Percentiles rank a stretch among this genome's conserved stretches.
Conservation (phyloP, 2,888 invertebrate species). For the Zaprionus lineosus region DNA sequence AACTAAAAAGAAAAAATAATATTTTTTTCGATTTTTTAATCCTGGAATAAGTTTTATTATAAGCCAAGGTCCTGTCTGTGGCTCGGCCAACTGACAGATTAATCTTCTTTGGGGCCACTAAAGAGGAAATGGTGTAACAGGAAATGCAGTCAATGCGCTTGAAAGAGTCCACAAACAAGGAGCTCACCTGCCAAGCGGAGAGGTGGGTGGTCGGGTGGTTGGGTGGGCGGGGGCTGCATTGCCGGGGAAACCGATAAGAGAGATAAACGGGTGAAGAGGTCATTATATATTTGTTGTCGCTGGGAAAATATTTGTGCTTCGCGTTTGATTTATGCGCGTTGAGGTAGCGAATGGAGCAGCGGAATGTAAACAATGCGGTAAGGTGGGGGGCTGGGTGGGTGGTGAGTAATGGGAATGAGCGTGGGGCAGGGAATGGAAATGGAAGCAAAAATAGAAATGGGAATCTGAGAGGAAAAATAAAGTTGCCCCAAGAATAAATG, state of each 20-base stretch:
- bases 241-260: not conserved
- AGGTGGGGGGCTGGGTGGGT: not conserved
- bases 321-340: constrained; percentile 74
- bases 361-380: constrained; percentile 60
- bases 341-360: constrained; percentile 48
- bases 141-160: constrained; percentile 43
- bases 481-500: constrained; percentile 43
- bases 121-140: constrained; percentile 26
- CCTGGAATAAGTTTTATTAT: too few species aligned
- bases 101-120: constrained; percentile 29
- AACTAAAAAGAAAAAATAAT: too few species aligned
- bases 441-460: constrained; percentile 15
- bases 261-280: constrained; percentile 41
- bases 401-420: not conserved
- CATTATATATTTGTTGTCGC: constrained; percentile 76
- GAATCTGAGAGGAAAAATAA: constrained; percentile 30
- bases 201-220: not conserved
- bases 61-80: too few species aligned
- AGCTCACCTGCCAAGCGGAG: constrained; percentile 1
- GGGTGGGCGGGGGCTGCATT: not conserved
- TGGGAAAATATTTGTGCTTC: constrained; percentile 71
- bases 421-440: not conserved
- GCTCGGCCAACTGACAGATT: constrained; percentile 8
- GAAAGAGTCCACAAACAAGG: constrained; percentile 17
- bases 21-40: too few species aligned